Base-by-base conservation (phyloP, 2,797 vertebrate genomes). In the Lepilemur septentrionalis region DNA sequence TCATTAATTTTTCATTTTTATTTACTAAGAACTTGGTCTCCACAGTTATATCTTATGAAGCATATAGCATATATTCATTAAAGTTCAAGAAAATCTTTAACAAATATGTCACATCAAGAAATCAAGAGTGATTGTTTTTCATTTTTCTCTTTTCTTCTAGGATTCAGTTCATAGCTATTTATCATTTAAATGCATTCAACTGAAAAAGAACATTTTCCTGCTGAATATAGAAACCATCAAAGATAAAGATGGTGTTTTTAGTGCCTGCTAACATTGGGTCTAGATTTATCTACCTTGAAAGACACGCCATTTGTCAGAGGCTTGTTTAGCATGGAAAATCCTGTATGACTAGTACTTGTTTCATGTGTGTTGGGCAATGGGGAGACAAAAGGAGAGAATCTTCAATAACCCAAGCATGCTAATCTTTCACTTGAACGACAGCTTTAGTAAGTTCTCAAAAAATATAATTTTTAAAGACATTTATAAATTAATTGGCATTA, bases 221-320 rank as follows among this genome's bases (percentile, higher is more conserved):
- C 17, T 80, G 38, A 85, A 96, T 72, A 50, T 65, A 75, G 9
- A 61, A 95, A 84, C 52, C 13, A 63, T 93, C 70, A 94, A 88
- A 89, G 75, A 88, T 76, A 97, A 91, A 95, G 57, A 95, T 78
- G 30, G 43, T n/a, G 61, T 91, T 97, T 97, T 70, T 83, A 89
- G 25, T 65, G 61, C 63, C 48, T 91, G 15, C 82, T 96, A 97
- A 96, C 61, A 82, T 0, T 17, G 61, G 93, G 20, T 88, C 93
- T 79, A 76, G 93, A 94, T 97, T 96, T 96, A 97, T 96, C 59
- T 96, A 91, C 63, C 43, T 91, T 69, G 28, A 91, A 97, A 98
- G 87, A 23, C n/a, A 67, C 12, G 41, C 43, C 52, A 91, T 89
- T 96, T 95, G 46, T 94, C 92, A 92, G 94, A 91, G 52, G 4